Evolutionary conservation across 2,888 invertebrate genomes (phyloP), one percentile per base, ranked within the genome.

Genomic region (Itoplectis maculator): DNA sequence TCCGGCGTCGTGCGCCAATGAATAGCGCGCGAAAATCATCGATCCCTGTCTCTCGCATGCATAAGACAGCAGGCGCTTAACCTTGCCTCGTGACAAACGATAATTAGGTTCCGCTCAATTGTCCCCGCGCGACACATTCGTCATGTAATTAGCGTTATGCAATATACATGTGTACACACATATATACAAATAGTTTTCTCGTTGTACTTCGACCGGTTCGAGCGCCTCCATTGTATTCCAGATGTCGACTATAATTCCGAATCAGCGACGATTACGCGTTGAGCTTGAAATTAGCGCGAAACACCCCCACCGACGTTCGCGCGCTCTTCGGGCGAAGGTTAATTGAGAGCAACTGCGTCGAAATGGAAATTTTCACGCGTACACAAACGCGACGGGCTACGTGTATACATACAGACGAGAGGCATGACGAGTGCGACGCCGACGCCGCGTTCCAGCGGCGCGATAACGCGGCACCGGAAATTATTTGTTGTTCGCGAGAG

Each of bases 281-380:
- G 42, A 56, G 56, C 56, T 47, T 68, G 51, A 75, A 75, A 75
- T 75, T 70, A 18, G 37, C 70, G 37, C n/a, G 63, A 78, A n/a
- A 40, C 78, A 7, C 29, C 3, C n/a, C n/a, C n/a, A n/a, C n/a
- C 18, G 29, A 18, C 51, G 59, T 56, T 61, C 8, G 35, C 23
- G 61, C 37, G 61, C 51, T 61, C 49, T 47, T 61, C 68, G 59
- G n/a, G n/a, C 69, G 61, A 69, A 69, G 69, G 74, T 79, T 79
- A 81, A 81, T 81, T 81, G 51, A 54, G 70, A 69, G 69, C 65
- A 56, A 81, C 61, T 81, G 63, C 68, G 70, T 69, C 54, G 61
- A 76, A 81, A 81, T 76, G 63, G 54, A 72, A 65, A 79, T 77
- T 69, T 69, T 77, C 63, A 61, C 77, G 54, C 70, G 54, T 40